These are phyloP conservation scores for Paramisgurnus dabryanus DNA, from an alignment of 2,113 vertebrate genomes.

Conservation along the genomic window DNA sequence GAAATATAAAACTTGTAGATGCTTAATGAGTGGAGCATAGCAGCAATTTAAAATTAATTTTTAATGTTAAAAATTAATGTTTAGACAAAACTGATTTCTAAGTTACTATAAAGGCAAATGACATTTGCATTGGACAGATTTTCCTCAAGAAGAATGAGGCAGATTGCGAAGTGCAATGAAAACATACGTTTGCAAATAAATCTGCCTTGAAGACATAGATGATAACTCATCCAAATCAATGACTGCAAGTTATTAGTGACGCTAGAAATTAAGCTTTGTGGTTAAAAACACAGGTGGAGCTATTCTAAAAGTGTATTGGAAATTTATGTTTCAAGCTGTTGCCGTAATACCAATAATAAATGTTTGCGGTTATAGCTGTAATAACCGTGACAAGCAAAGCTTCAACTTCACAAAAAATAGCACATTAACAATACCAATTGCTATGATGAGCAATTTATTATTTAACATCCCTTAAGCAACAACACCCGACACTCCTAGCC, in stretches of 20 bases:
- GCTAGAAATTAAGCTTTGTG: constrained; percentile 25
- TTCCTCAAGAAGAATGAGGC: constrained; percentile 9
- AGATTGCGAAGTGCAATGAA: constrained; percentile 19
- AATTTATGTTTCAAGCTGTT: constrained; percentile 37
- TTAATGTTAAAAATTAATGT: background rate
- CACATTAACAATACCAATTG: constrained; percentile 26
- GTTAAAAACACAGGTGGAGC: constrained; percentile 32
- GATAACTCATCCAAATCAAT: constrained; percentile 30
- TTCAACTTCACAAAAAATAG: constrained; percentile 10
- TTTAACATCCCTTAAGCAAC: constrained; percentile 2
- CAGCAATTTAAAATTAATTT: background rate
- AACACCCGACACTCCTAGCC: background rate
- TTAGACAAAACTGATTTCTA: background rate
- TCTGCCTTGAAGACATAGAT: constrained; percentile 24
- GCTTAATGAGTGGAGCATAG: background rate
- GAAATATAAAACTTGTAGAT: background rate
- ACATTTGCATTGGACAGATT: background rate
- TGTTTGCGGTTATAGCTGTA: constrained; percentile 8
- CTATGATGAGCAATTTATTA: background rate
- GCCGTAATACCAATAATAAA: constrained; percentile 19
- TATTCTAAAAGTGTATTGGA: constrained; percentile 17
- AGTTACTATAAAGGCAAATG: background rate
- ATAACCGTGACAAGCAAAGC: constrained; percentile 17
- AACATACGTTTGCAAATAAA: constrained; percentile 27
- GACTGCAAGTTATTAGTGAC: constrained; percentile 37